Percentiles rank a stretch among this genome's conserved stretches.
phyloP scores from a whole-genome alignment of 2,113 vertebrate genomes.

The Grantiella picta region DNA sequence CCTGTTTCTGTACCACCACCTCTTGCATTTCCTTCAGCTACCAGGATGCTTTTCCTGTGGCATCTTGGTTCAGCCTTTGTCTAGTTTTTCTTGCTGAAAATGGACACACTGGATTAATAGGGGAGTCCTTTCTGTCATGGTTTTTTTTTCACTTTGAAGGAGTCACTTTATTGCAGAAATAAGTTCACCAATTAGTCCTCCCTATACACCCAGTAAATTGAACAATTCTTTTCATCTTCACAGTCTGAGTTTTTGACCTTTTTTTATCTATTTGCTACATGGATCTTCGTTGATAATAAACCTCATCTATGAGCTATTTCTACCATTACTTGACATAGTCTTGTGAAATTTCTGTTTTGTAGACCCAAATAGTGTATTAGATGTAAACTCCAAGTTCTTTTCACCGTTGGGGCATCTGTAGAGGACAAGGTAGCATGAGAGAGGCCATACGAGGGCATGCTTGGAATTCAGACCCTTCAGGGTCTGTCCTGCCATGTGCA shows the following conservation, averaged over 20 bases:
- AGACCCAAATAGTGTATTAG: background rate
- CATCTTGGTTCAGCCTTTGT: background rate
- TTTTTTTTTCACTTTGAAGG: background rate
- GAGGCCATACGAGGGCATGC: fast-evolving
- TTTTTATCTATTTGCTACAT: background rate
- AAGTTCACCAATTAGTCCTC: background rate
- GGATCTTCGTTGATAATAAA: background rate
- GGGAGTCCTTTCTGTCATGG: background rate
- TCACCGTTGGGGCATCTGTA: background rate
- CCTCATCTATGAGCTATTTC: background rate
- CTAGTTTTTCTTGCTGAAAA: background rate
- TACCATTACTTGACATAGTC: background rate
- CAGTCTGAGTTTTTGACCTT: background rate
- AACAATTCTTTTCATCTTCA: background rate
- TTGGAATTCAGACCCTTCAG: background rate
- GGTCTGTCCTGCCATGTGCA: background rate
- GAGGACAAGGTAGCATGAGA: background rate
- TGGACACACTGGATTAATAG: background rate
- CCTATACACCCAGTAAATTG: background rate
- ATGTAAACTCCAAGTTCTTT: background rate
- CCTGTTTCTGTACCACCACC: background rate
- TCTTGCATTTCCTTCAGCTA: background rate
- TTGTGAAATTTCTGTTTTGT: background rate
- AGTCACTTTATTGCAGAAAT: background rate
- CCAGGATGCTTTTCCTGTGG: background rate